Evolutionary conservation across 2,888 invertebrate species (phyloP).

Genomic region (Thelaira solivaga): DNA sequence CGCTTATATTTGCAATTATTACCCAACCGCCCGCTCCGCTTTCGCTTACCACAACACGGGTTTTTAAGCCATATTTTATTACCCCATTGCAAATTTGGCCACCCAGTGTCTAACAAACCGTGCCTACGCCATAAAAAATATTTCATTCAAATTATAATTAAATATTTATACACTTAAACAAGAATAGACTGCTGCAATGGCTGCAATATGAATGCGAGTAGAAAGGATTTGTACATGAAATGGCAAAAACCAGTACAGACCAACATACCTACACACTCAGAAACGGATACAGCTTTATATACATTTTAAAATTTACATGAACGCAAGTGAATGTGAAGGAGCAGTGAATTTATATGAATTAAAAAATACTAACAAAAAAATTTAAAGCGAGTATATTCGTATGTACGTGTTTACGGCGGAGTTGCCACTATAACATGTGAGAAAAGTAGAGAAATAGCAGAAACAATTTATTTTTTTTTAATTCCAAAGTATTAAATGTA

Average conservation of each 20-base stretch:
- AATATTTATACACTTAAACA: slow-evolving; percentile 60
- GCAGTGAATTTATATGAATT: slow-evolving; percentile 16
- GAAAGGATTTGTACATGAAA: slow-evolving; percentile 20
- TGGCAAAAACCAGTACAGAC: slow-evolving; percentile 10
- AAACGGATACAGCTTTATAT: too few relatives aligned
- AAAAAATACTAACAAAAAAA: slow-evolving; percentile 26
- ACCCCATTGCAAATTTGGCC: background rate
- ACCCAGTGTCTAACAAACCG: slow-evolving; percentile 33
- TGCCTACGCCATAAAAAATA: slow-evolving; percentile 44
- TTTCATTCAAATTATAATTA: slow-evolving; percentile 62
- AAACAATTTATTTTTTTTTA: too few relatives aligned
- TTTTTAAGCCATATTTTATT: background rate
- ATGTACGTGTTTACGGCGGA: too few relatives aligned
- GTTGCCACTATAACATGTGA: too few relatives aligned
- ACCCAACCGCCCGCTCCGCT: slow-evolving; percentile 23
- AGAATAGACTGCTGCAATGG: too few relatives aligned
- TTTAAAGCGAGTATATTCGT: too few relatives aligned
- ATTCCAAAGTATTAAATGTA: slow-evolving; percentile 65
- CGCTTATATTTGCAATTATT: slow-evolving; percentile 46
- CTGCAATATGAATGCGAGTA: slow-evolving; percentile 21
- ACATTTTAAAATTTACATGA: background rate
- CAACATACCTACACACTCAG: background rate
- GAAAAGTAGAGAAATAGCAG: too few relatives aligned
- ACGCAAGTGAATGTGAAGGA: slow-evolving; percentile 8
- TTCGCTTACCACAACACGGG: slow-evolving; percentile 38